Base-by-base conservation (phyloP, 1,140 invertebrate species). In the Trichonephila clavata region DNA sequence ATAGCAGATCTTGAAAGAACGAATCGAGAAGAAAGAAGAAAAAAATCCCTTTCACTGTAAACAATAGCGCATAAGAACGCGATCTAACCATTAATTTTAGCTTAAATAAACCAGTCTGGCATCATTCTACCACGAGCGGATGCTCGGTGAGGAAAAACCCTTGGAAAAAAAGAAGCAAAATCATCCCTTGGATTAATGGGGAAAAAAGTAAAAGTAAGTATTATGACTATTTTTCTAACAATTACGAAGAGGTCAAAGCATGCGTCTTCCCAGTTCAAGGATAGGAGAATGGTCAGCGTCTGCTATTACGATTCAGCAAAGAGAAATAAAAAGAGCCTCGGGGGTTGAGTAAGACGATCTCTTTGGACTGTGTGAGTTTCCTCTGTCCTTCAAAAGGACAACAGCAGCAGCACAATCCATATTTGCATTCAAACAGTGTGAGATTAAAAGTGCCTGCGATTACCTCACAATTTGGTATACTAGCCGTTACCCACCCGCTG, bases 41-140 rank as follows among this genome's bases (percentile, higher is more conserved):
- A 43, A 83, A 18, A 10, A 1, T 83, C 43, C 10, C 14, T 18
- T 71, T 27, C 13, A 71, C 24, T 63, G 24, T 71, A 71, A 71
- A 71, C 68, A 71, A 71, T 71, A 14, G 68, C 2, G 27, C n/a
- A n/a, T n/a, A 50, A 83, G 50, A 43, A 50, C 24, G 80, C 80
- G 43, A 27, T 71, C 24, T 71, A 32, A 24, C 68, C 68, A 71
- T 71, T 71, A 32, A 71, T 71, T 71, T 71, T 71, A 71, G 68
- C n/a, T 27, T 71, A 32, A 50, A 50, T 24, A 71, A 71, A 71
- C 27, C 68, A 27, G 27, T 39, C 21, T n/a, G 20, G 39, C 20
- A n/a, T 27, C 39, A 18, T n/a, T 50, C 10, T 21, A 50, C 10
- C 39, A 7, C 39, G 7, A 24, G 43, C 18, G 21, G 18, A 50